phyloP scores from a whole-genome alignment of 2,888 invertebrate genomes.

The Yponomeuta cagnagella region DNA sequence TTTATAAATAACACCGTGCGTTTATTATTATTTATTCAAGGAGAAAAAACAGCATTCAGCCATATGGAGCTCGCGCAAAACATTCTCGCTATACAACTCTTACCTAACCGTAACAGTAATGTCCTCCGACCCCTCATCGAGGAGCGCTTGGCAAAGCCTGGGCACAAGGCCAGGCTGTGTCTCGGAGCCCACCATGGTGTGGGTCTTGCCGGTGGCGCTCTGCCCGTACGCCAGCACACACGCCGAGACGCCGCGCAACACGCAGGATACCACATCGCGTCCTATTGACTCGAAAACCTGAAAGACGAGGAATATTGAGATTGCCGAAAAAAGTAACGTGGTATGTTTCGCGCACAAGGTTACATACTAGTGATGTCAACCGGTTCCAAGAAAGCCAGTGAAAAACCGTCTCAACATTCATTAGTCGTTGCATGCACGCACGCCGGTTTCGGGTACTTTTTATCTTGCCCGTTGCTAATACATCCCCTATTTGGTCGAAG shows the following conservation, averaged over 20 bases:
- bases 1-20: no score
- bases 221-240: conserved; percentile 86
- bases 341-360: no score
- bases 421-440: no score
- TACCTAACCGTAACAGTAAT: conserved; percentile 57
- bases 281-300: conserved; percentile 82
- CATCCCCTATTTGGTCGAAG: no score
- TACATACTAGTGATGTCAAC: no score
- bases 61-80: no score
- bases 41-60: no score
- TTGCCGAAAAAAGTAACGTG: background rate
- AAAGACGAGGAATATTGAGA: background rate
- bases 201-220: conserved; percentile 85
- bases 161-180: conserved; percentile 58
- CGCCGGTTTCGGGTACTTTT: no score
- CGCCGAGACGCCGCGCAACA: conserved; percentile 78
- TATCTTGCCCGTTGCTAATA: no score
- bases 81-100: conserved; percentile 4
- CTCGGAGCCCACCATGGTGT: conserved; percentile 83
- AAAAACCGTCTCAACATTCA: no score
- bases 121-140: conserved; percentile 30
- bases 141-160: conserved; percentile 54
- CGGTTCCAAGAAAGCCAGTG: no score
- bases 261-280: conserved; percentile 76
- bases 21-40: no score